These are phyloP conservation scores for Dasyprocta punctata DNA, from an alignment of 2,113 vertebrate species.

Conservation along the genomic window DNA sequence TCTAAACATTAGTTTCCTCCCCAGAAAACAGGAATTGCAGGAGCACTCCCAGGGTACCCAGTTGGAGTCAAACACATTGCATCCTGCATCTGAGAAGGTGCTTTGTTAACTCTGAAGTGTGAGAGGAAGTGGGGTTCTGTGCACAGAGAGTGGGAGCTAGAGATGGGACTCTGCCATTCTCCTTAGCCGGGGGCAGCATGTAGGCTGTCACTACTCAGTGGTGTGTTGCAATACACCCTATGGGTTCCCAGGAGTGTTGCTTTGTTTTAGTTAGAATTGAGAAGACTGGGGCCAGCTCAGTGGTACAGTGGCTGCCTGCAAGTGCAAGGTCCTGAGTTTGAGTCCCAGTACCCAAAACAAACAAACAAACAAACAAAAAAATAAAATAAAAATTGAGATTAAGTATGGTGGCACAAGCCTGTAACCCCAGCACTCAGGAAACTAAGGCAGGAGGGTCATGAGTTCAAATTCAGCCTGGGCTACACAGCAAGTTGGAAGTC, in stretches of 20 bases:
- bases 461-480: background rate
- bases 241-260: background rate
- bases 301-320: too few species aligned
- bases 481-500: background rate
- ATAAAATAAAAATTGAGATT: too few species aligned
- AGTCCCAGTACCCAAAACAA: too few species aligned
- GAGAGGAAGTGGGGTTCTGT: background rate
- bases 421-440: background rate
- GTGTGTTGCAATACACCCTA: background rate
- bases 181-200: background rate
- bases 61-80: background rate
- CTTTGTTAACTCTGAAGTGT: background rate
- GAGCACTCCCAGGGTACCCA: background rate
- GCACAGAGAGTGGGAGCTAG: background rate
- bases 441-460: background rate
- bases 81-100: background rate
- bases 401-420: background rate
- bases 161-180: background rate
- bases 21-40: background rate
- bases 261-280: background rate
- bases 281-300: background rate
- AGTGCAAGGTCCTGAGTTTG: too few species aligned
- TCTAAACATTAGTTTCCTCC: constrained; percentile 1
- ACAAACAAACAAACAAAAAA: too few species aligned
- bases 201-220: background rate